Evolutionary conservation across 2,797 vertebrate species (phyloP).

Genomic region (Urocyon cinereoargenteus): DNA sequence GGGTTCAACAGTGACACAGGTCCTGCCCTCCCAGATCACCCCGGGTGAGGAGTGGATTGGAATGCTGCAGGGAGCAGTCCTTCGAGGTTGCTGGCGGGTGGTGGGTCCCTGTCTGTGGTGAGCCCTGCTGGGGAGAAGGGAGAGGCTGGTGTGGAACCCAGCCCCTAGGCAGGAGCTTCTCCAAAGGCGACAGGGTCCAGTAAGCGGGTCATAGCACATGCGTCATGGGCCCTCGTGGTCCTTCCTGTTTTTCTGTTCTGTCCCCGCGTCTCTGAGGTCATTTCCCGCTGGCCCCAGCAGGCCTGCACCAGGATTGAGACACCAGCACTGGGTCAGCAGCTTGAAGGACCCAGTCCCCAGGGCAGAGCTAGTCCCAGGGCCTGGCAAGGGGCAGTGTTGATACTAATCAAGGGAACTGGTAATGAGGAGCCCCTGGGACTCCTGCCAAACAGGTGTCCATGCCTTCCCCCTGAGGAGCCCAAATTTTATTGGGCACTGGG

Average conservation of each 20-base stretch:
- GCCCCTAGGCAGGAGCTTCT: background rate
- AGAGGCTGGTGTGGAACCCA: background rate
- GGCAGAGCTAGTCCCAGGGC: background rate
- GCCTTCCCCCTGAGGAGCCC: slow-evolving; percentile 18
- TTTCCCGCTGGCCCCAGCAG: slow-evolving; percentile 63
- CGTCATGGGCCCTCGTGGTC: slow-evolving; percentile 67
- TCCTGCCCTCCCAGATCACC: background rate
- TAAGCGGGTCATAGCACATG: slow-evolving; percentile 45
- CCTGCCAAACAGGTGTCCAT: background rate
- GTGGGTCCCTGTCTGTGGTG: background rate
- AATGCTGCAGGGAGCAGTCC: background rate
- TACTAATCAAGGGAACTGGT: slow-evolving; percentile 50
- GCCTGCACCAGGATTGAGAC: background rate
- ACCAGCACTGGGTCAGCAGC: background rate
- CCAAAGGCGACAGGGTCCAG: background rate
- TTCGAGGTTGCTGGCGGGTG: background rate
- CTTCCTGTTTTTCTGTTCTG: slow-evolving; percentile 83
- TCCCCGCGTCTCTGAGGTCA: slow-evolving; percentile 78
- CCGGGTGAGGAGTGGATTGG: background rate
- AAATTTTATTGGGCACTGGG: slow-evolving; percentile 54
- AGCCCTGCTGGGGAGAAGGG: background rate
- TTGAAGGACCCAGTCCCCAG: background rate
- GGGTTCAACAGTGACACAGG: background rate
- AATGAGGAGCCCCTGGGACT: slow-evolving; percentile 41
- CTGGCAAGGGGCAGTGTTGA: background rate